Percentiles rank a stretch among this genome's conserved stretches.
Evolutionary conservation across 1,140 invertebrate genomes (phyloP).

Genomic region (Magallana ariakensis): DNA sequence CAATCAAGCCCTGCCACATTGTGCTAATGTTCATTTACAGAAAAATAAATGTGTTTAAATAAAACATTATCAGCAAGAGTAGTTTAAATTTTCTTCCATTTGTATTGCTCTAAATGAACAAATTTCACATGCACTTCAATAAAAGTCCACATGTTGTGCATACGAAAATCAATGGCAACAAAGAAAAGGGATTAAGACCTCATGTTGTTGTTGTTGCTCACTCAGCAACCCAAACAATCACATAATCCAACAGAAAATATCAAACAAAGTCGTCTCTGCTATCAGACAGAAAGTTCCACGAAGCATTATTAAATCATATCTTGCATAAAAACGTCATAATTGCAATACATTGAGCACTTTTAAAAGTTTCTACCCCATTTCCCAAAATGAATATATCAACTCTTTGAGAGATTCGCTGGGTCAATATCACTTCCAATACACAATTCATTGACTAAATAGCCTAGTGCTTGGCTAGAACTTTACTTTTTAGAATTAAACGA

Average conservation of each 20-base stretch:
- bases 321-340: not conserved
- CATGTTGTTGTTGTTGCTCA: not conserved
- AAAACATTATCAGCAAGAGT: not conserved
- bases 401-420: not conserved
- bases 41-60: constrained; percentile 33
- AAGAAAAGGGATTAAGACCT: not conserved
- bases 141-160: constrained; percentile 7
- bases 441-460: constrained; percentile 4
- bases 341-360: constrained; percentile 12
- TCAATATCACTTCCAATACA: not conserved
- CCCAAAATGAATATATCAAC: not conserved
- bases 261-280: not conserved
- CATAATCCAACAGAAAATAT: not conserved
- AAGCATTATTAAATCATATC: not conserved
- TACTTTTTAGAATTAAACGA: constrained; percentile 8
- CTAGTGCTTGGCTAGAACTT: not conserved
- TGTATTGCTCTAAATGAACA: constrained; percentile 7
- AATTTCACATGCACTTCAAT: constrained; percentile 2
- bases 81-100: constrained; percentile 20
- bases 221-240: not conserved
- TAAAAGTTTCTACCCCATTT: constrained; percentile 18
- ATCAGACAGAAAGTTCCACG: not conserved
- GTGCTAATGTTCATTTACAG: constrained; percentile 1
- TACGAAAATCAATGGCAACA: not conserved
- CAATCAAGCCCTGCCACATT: constrained; percentile 1